Evolutionary conservation across 1,140 invertebrate species (phyloP).

Genomic region (Drosophila subobscura): DNA sequence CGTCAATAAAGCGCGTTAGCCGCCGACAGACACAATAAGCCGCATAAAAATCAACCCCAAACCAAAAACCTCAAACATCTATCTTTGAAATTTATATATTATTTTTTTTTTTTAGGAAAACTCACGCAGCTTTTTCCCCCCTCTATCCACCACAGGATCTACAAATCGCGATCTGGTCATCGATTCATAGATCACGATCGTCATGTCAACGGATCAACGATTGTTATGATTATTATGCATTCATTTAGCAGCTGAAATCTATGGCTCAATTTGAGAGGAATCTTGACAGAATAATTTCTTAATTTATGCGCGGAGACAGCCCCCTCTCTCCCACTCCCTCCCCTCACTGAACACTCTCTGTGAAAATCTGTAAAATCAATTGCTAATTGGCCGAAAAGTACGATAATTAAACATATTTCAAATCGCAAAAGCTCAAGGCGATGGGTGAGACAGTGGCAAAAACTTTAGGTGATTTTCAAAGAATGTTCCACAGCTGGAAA

Average conservation of each 20-base stretch:
- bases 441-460: no score
- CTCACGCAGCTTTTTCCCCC: slow-evolving; percentile 43
- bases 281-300: slow-evolving; percentile 77
- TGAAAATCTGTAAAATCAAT: slow-evolving; percentile 40
- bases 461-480: no score
- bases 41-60: slow-evolving; percentile 28
- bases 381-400: slow-evolving; percentile 50
- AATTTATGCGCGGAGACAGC: slow-evolving; percentile 60
- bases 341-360: neutral
- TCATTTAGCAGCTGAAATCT: slow-evolving; percentile 28
- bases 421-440: neutral
- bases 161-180: slow-evolving; percentile 50
- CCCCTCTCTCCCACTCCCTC: slow-evolving; percentile 5
- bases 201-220: slow-evolving; percentile 47
- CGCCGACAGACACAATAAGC: slow-evolving; percentile 29
- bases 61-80: slow-evolving; percentile 13
- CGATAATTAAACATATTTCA: slow-evolving; percentile 41
- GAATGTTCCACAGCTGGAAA: neutral
- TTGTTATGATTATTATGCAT: slow-evolving; percentile 56
- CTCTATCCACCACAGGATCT: slow-evolving; percentile 19
- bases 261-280: slow-evolving; percentile 56
- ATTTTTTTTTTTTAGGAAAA: slow-evolving; percentile 41
- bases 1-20: slow-evolving; percentile 80
- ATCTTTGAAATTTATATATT: slow-evolving; percentile 10
- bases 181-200: slow-evolving; percentile 53